Evolutionary conservation across 2,888 invertebrate species (phyloP).

Genomic region (Drosophila nr. medialis): DNA sequence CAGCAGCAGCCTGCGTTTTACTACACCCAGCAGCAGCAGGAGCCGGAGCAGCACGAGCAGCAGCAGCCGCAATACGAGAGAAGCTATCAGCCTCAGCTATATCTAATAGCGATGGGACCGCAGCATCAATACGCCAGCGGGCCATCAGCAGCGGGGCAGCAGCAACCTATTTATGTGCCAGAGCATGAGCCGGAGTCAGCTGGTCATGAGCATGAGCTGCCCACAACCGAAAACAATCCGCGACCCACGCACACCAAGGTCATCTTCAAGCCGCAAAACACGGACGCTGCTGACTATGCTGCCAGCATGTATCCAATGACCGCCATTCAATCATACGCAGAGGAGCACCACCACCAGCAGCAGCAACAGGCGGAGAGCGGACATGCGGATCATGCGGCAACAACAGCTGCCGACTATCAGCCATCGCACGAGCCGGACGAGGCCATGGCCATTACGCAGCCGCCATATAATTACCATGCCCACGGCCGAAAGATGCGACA

Average conservation of each 20-base stretch:
- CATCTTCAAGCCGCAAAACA: slow-evolving; percentile 71
- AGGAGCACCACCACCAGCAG: slow-evolving; percentile 52
- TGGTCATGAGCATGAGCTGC: slow-evolving; percentile 48
- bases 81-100: slow-evolving; percentile 78
- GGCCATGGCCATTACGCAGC: slow-evolving; percentile 72
- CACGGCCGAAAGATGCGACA: slow-evolving; percentile 63
- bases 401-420: slow-evolving; percentile 36
- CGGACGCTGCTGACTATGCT: slow-evolving; percentile 69
- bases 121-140: slow-evolving; percentile 50
- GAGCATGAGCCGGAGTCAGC: slow-evolving; percentile 52
- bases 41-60: slow-evolving; percentile 59
- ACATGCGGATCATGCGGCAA: slow-evolving; percentile 32
- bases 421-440: slow-evolving; percentile 27
- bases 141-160: slow-evolving; percentile 15
- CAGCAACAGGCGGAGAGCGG: slow-evolving; percentile 43
- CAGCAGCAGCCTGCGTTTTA: slow-evolving; percentile 70
- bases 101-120: slow-evolving; percentile 77
- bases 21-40: slow-evolving; percentile 64
- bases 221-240: slow-evolving; percentile 83
- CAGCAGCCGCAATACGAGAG: slow-evolving; percentile 50
- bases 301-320: slow-evolving; percentile 70
- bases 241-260: slow-evolving; percentile 83
- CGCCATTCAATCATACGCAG: slow-evolving; percentile 72
- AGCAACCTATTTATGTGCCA: slow-evolving; percentile 74
- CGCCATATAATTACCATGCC: slow-evolving; percentile 84